Evolutionary conservation across 2,113 vertebrate species (phyloP).

Genomic region (Microtus montanus): DNA sequence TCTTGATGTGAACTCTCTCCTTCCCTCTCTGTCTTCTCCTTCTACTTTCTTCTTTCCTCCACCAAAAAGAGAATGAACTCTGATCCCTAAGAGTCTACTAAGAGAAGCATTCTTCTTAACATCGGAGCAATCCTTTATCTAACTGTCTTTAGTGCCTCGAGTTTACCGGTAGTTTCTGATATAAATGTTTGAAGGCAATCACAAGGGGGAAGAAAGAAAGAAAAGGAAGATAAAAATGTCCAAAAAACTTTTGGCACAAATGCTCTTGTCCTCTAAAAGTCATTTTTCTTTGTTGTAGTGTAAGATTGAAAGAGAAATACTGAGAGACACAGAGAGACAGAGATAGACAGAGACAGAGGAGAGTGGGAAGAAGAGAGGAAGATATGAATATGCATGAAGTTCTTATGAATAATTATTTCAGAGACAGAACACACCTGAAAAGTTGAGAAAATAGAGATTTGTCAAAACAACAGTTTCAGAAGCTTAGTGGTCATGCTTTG

Average conservation of each 20-base stretch:
- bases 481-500: not conserved
- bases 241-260: not conserved
- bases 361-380: not conserved
- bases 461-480: not conserved
- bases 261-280: not conserved
- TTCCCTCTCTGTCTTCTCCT: not conserved
- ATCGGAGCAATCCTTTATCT: not conserved
- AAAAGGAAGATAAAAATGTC: not conserved
- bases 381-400: not conserved
- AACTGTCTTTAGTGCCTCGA: not conserved
- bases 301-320: not conserved
- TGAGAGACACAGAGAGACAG: not conserved
- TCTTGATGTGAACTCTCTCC: not conserved
- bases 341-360: not conserved
- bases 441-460: not conserved
- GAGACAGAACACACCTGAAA: not conserved
- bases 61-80: constrained; percentile 50
- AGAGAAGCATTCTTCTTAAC: constrained; percentile 27
- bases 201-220: not conserved
- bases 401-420: constrained; percentile 19
- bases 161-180: constrained; percentile 4
- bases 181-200: constrained; percentile 2
- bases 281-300: not conserved
- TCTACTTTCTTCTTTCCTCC: not conserved
- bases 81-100: not conserved